Conservation (phyloP, 1,140 invertebrate species). For the Caenorhabditis inopinata region DNA sequence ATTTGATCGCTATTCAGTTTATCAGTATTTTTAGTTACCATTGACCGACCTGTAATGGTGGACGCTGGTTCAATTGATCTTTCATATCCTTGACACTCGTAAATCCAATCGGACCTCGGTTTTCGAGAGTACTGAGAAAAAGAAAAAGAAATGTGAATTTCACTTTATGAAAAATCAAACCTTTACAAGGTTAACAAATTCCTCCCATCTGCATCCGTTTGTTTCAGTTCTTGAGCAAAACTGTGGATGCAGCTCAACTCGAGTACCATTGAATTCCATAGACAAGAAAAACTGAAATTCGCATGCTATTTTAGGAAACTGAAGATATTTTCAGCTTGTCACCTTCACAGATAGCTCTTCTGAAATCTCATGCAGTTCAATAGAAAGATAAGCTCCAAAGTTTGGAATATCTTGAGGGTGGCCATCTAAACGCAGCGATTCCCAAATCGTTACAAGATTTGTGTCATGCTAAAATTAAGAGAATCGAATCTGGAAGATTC, state of each 20-base stretch:
- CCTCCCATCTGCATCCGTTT: neutral
- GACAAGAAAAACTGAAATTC: neutral
- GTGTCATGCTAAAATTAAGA: neutral
- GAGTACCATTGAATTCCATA: neutral
- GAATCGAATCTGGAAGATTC: no score
- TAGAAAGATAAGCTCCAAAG: conserved; percentile 1
- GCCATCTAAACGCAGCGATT: neutral
- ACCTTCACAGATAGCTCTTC: neutral
- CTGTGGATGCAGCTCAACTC: neutral
- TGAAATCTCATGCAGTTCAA: neutral
- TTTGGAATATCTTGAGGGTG: conserved; percentile 14
- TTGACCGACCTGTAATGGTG: neutral
- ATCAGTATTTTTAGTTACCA: no score
- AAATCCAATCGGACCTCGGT: conserved; percentile 12
- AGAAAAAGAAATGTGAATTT: no score
- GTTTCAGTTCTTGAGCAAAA: neutral
- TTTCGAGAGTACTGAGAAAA: neutral
- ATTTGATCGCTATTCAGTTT: no score
- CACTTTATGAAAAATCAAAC: no score
- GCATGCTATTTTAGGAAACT: no score
- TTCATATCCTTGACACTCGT: conserved; percentile 7
- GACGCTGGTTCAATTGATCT: neutral
- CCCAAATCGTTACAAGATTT: conserved; percentile 1
- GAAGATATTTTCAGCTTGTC: no score
- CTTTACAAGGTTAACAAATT: neutral